A percentile compares a stretch with the other conserved stretches of the same genome.
These are phyloP conservation scores for Mystacides longicornis DNA, from an alignment of 2,888 invertebrate genomes.

Conservation along the genomic window DNA sequence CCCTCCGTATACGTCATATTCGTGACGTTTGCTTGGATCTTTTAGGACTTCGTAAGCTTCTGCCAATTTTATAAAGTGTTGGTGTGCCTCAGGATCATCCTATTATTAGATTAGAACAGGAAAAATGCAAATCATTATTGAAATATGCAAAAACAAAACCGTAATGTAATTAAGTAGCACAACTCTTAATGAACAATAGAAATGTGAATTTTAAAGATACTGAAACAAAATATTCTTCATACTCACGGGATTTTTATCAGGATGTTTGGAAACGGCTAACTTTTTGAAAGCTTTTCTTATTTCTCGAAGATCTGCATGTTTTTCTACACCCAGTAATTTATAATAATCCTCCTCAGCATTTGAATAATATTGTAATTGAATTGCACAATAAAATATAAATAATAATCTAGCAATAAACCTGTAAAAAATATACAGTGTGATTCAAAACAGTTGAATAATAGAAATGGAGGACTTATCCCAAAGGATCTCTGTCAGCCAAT, in stretches of 20 bases:
- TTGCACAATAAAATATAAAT: conserved; percentile 6
- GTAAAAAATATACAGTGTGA: not conserved
- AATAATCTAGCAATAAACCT: conserved; percentile 5
- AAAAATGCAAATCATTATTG: no score
- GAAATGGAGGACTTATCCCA: no score
- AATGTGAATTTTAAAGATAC: no score
- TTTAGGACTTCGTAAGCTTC: conserved; percentile 82
- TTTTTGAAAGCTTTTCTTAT: conserved; percentile 74
- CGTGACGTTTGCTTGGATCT: conserved; percentile 69
- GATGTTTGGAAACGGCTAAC: conserved; percentile 64
- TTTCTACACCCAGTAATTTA: conserved; percentile 57
- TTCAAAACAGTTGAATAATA: no score
- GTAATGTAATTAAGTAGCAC: no score
- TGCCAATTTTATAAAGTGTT: conserved; percentile 69
- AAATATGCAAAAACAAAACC: no score
- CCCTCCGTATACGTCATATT: conserved; percentile 74
- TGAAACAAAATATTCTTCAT: no score
- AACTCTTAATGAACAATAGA: no score
- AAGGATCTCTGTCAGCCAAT: no score
- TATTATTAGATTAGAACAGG: conserved; percentile 33
- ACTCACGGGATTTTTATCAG: conserved; percentile 62
- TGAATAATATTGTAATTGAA: conserved; percentile 6
- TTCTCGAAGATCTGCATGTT: conserved; percentile 59
- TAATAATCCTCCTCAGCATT: conserved; percentile 49
- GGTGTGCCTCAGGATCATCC: conserved; percentile 67